These are phyloP conservation scores for Synanthedon tipuliformis DNA, from an alignment of 2,888 invertebrate species.

Conservation along the genomic window DNA sequence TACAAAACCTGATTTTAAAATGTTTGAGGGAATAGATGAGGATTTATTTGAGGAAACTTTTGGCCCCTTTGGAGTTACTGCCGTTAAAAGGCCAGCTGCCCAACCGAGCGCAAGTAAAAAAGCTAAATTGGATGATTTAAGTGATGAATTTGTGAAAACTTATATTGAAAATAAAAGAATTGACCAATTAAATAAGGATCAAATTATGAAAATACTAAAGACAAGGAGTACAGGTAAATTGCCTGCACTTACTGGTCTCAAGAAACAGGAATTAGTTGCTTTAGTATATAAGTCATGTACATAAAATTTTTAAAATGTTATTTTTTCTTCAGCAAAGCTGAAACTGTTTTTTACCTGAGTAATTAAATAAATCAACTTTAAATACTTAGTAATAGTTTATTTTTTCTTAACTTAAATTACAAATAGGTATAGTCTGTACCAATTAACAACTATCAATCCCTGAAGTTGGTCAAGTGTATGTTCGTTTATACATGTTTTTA, in stretches of 20 bases:
- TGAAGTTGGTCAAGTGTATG: too few relatives aligned
- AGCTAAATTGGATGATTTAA: constrained; percentile 27
- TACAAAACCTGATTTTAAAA: constrained; percentile 41
- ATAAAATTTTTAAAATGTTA: neutral
- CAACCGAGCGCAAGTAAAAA: constrained; percentile 20
- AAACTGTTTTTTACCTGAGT: neutral
- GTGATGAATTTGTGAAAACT: constrained; percentile 30
- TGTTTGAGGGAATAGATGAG: constrained; percentile 33
- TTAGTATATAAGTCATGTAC: constrained; percentile 37
- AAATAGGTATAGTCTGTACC: neutral
- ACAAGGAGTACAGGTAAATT: constrained; percentile 26
- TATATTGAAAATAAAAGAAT: constrained; percentile 30
- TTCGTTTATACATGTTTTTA: too few relatives aligned
- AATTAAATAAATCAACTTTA: neutral
- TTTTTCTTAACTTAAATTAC: neutral
- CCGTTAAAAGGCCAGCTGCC: constrained; percentile 29
- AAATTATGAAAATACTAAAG: constrained; percentile 44
- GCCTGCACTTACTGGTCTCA: constrained; percentile 38
- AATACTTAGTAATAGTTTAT: neutral
- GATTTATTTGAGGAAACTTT: constrained; percentile 53
- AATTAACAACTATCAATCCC: too few relatives aligned
- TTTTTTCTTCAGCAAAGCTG: neutral
- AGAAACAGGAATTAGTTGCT: constrained; percentile 44
- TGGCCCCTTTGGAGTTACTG: constrained; percentile 41
- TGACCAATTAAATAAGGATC: constrained; percentile 35